Evolutionary conservation across 2,888 invertebrate genomes (phyloP).

Genomic region (Eucriotettix oculatus): DNA sequence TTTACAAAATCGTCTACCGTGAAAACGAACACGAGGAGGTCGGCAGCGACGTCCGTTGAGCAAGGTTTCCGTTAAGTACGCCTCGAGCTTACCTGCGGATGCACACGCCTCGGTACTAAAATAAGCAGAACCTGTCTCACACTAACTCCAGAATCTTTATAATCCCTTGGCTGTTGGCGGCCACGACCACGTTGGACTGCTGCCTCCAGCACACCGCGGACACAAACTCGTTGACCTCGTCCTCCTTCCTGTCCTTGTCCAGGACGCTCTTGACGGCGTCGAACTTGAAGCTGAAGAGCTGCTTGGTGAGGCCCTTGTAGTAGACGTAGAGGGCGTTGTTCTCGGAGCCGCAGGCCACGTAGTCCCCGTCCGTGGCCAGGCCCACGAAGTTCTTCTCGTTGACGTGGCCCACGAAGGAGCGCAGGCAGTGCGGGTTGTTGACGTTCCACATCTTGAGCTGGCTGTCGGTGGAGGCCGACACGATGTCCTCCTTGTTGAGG

Average conservation of each 20-base stretch:
- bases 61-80: no score
- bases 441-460: slow-evolving; percentile 85
- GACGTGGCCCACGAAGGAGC: slow-evolving; percentile 78
- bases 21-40: no score
- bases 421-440: slow-evolving; percentile 50
- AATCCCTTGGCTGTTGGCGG: slow-evolving; percentile 86
- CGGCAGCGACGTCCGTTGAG: no score
- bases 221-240: slow-evolving; percentile 82
- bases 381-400: slow-evolving; percentile 96
- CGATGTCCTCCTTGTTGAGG: slow-evolving; percentile 65
- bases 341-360: slow-evolving; percentile 88
- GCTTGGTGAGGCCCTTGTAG: slow-evolving; percentile 76
- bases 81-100: no score
- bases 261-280: slow-evolving; percentile 64
- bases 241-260: slow-evolving; percentile 59
- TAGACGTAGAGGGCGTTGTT: slow-evolving; percentile 87
- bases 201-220: slow-evolving; percentile 90
- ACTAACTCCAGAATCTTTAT: slow-evolving; percentile 74
- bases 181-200: slow-evolving; percentile 68
- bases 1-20: no score
- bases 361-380: slow-evolving; percentile 78
- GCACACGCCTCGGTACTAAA: not conserved
- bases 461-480: slow-evolving; percentile 84
- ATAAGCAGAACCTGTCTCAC: slow-evolving; percentile 20
- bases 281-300: slow-evolving; percentile 73